Conservation (phyloP, 1,140 invertebrate species). For the Apocrypta bakeri region DNA sequence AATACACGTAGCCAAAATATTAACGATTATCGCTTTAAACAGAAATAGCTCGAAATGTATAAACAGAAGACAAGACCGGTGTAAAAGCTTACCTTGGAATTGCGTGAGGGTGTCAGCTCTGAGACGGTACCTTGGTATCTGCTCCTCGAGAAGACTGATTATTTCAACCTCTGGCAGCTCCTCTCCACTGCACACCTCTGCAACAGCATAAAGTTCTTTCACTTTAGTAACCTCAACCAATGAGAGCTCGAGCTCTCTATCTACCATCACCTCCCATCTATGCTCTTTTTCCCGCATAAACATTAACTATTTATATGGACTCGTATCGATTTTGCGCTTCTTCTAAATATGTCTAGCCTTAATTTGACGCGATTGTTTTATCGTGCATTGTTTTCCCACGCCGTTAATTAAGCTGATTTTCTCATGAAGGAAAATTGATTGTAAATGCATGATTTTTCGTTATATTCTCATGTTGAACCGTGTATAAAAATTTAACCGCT, state of each 20-base stretch:
- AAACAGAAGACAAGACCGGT: background rate
- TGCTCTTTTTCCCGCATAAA: conserved; percentile 1
- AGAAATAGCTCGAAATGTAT: background rate
- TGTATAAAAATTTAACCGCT: background rate
- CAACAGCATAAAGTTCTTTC: conserved; percentile 56
- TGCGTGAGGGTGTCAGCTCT: conserved; percentile 95
- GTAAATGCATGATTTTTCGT: background rate
- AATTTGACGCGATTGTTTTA: conserved; percentile 6
- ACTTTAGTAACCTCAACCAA: conserved; percentile 40
- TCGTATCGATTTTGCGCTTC: conserved; percentile 35
- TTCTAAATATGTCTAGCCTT: conserved; percentile 21
- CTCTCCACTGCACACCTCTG: conserved; percentile 91
- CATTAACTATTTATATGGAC: conserved; percentile 20
- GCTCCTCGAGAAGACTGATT: conserved; percentile 94
- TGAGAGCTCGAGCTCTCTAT: background rate
- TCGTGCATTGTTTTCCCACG: background rate
- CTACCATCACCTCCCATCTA: background rate
- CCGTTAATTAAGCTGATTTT: background rate
- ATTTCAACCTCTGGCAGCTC: conserved; percentile 95
- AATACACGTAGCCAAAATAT: background rate
- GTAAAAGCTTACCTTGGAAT: conserved; percentile 85
- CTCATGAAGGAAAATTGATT: background rate
- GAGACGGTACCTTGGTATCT: conserved; percentile 95
- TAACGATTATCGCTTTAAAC: background rate
- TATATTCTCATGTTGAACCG: background rate